These are phyloP conservation scores for Megaustenia siamemsis DNA, from an alignment of 2,888 invertebrate genomes.

Conservation along the genomic window DNA sequence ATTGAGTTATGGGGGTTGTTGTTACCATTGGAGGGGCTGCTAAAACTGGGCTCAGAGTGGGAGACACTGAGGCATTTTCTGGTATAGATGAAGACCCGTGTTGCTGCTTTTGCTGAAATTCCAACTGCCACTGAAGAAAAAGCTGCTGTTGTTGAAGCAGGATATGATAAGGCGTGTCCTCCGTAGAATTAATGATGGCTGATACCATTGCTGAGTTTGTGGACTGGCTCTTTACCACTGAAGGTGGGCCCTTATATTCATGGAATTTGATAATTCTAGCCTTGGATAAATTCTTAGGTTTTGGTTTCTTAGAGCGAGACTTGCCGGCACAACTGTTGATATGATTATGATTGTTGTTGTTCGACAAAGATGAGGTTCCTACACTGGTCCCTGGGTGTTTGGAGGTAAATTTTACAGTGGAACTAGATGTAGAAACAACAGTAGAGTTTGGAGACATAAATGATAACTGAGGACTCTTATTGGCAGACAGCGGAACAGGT, in stretches of 20 bases:
- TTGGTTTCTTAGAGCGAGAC: slow-evolving; percentile 85
- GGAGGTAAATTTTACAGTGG: slow-evolving; percentile 16
- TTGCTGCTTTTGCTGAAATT: slow-evolving; percentile 86
- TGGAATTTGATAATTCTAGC: slow-evolving; percentile 96
- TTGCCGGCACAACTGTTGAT: slow-evolving; percentile 58
- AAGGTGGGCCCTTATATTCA: slow-evolving; percentile 91
- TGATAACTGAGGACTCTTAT: slow-evolving; percentile 29
- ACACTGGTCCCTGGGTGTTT: slow-evolving; percentile 38
- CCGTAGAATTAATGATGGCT: slow-evolving; percentile 34
- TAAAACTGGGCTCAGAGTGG: slow-evolving; percentile 62
- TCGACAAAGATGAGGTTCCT: slow-evolving; percentile 25
- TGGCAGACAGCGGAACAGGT: slow-evolving; percentile 34
- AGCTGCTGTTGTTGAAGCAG: slow-evolving; percentile 94
- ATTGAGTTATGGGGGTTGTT: slow-evolving; percentile 48
- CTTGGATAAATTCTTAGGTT: slow-evolving; percentile 88
- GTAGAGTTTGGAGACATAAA: slow-evolving; percentile 32
- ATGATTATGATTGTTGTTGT: slow-evolving; percentile 47
- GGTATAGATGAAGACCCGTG: slow-evolving; percentile 53
- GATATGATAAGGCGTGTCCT: slow-evolving; percentile 73
- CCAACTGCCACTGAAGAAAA: slow-evolving; percentile 91
- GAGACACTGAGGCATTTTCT: slow-evolving; percentile 56
- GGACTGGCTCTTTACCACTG: slow-evolving; percentile 86
- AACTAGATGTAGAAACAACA: not conserved
- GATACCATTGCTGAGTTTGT: slow-evolving; percentile 31
- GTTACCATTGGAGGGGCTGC: slow-evolving; percentile 61